Base-by-base conservation (phyloP, 2,888 invertebrate genomes). In the Limnephilus rhombicus region DNA sequence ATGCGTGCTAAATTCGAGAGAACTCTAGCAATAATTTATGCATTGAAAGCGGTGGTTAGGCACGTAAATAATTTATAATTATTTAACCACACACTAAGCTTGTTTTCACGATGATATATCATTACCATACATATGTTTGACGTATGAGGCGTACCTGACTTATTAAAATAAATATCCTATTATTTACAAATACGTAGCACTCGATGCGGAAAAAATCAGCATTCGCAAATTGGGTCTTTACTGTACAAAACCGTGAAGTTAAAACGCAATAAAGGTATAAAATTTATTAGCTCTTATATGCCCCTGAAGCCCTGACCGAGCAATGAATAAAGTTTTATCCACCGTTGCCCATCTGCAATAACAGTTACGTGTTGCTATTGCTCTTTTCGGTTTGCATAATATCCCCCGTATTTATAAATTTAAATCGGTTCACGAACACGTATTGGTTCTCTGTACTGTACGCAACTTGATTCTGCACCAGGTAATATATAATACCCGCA, bases 361-460 rank as follows among this genome's bases (percentile, higher is more conserved):
- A 88, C 88, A 68, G 88, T 88, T 80, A 88, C 9, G 37, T 37
- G 88, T 24, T 86, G 68, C 68, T 31, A 68, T 68, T 37, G 80
- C 31, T 68, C 15, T 45, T 86, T 34, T 85, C 13, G 12, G 34
- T 85, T 88, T 88, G 88, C 88, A 88, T 88, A 88, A 88, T 88
- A 80, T 88, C 80, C 37, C n/a, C 68, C 34, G 34, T 80, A 41
- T 88, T 88, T 88, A 88, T 80, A 53, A 88, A 88, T 88, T 88
- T 88, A 88, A 34, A 88, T 37, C 88, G 88, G 88, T 80, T n/a
- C 68, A 34, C 18, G 0, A n/a, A 41, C 85, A 85, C 31, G n/a
- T 53, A 18, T 53, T 53, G 53, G 53, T 53, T 29, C 3, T 34
- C 1, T 34, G 41, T 85, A 85, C 41, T 85, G 7, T 41, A 86